Evolutionary conservation across 2,113 vertebrate genomes (phyloP).

Genomic region (Phoxinus phoxinus): DNA sequence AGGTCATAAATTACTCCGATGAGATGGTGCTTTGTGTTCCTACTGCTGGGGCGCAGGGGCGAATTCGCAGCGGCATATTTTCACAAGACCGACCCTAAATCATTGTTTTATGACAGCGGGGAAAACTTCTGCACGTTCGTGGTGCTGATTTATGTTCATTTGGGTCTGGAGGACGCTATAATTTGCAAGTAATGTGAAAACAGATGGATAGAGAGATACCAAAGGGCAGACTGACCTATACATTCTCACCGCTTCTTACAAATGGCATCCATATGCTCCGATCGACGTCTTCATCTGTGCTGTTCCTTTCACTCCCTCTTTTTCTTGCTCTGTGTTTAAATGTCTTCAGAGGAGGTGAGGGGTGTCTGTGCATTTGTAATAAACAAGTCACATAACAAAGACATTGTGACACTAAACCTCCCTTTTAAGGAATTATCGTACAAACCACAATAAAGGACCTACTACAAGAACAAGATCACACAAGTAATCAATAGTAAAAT

Average conservation of each 20-base stretch:
- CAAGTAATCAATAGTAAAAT: background rate
- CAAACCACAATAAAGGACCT: background rate
- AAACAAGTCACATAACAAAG: conserved; percentile 22
- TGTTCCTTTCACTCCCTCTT: conserved; percentile 28
- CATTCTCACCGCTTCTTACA: conserved; percentile 82
- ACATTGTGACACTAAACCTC: conserved; percentile 17
- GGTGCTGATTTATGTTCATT: conserved; percentile 95
- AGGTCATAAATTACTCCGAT: conserved; percentile 97
- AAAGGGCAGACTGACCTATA: conserved; percentile 85
- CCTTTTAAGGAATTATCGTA: background rate
- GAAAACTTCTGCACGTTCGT: conserved; percentile 90
- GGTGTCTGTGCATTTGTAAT: conserved; percentile 22
- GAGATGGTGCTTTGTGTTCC: conserved; percentile 96
- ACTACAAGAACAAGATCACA: background rate
- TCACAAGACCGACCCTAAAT: conserved; percentile 97
- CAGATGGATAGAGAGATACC: conserved; percentile 97
- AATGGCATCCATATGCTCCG: conserved; percentile 96
- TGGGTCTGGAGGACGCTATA: conserved; percentile 96
- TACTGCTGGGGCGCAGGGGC: conserved; percentile 85
- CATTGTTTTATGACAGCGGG: conserved; percentile 99
- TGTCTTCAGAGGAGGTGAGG: background rate
- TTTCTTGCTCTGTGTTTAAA: background rate
- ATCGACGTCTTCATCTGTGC: conserved; percentile 79
- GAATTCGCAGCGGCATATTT: conserved; percentile 88
- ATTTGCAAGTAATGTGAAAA: conserved; percentile 96